Evolutionary conservation across 2,888 invertebrate species (phyloP).

Genomic region (Ctenicera cuprea): DNA sequence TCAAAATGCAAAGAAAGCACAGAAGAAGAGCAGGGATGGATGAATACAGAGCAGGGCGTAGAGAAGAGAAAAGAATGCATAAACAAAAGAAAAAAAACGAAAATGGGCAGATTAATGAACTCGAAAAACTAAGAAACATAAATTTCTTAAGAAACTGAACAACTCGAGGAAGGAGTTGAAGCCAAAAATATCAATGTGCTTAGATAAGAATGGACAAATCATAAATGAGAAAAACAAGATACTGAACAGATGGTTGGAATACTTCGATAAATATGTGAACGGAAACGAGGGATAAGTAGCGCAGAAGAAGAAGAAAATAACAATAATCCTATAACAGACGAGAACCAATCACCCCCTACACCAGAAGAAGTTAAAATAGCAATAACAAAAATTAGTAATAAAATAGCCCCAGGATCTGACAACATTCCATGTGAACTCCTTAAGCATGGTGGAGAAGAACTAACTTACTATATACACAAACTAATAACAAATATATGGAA

Average conservation of each 20-base stretch:
- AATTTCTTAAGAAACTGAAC: not conserved
- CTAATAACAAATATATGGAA: constrained; percentile 8
- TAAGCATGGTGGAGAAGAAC: not conserved
- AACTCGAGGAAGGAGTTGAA: not conserved
- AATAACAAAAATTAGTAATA: not conserved
- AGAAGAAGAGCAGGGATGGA: not conserved
- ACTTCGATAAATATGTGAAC: not conserved
- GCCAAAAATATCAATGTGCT: not conserved
- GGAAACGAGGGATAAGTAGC: not conserved
- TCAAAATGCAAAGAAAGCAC: constrained; percentile 2
- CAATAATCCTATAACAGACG: not conserved
- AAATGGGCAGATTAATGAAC: too few relatives aligned
- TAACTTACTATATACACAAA: too few relatives aligned
- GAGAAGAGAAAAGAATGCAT: not conserved
- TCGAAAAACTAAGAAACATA: too few relatives aligned
- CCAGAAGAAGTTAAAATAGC: not conserved
- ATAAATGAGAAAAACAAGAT: not conserved
- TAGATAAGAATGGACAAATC: constrained; percentile 2
- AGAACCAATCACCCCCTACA: not conserved
- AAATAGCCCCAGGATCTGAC: not conserved
- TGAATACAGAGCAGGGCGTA: not conserved
- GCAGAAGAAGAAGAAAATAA: not conserved
- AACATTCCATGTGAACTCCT: constrained; percentile 1
- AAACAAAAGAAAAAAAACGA: not conserved
- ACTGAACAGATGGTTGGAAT: not conserved